A percentile compares a stretch with the other conserved stretches of the same genome.
These are phyloP conservation scores for Alfaro cultratus DNA, from an alignment of 2,797 vertebrate species.

Conservation along the genomic window DNA sequence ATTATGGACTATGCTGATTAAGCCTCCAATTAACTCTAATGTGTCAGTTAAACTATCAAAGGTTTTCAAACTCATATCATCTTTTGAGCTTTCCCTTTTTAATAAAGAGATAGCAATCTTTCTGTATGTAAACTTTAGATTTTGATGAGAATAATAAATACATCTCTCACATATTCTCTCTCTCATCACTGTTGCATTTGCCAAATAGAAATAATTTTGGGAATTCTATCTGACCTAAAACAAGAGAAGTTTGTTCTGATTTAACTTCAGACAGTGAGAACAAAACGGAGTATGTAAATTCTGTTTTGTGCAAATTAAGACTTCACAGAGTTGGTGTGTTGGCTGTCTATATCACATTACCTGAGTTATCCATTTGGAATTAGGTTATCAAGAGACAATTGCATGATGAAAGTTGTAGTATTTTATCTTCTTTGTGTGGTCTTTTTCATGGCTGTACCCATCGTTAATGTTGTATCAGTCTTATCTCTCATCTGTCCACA, in stretches of 20 bases:
- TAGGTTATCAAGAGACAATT: neutral
- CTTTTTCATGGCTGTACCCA: constrained; percentile 27
- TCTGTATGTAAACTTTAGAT: neutral
- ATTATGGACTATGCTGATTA: neutral
- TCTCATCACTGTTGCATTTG: neutral
- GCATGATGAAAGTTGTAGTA: neutral
- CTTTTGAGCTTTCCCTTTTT: neutral
- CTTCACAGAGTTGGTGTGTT: neutral
- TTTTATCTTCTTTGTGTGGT: constrained; percentile 27
- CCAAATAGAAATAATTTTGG: neutral
- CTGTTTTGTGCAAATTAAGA: neutral
- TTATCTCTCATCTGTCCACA: constrained; percentile 41
- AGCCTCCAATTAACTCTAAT: neutral
- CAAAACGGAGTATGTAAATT: neutral
- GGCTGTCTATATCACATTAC: neutral
- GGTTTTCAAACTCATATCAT: neutral
- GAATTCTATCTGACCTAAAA: neutral
- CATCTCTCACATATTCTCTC: neutral
- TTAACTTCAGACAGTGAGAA: neutral
- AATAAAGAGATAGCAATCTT: neutral
- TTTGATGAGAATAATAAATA: neutral
- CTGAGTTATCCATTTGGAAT: neutral
- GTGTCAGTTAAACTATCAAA: neutral
- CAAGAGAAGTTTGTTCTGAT: neutral
- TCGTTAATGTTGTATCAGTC: constrained; percentile 25